phyloP scores from a whole-genome alignment of 1,140 invertebrate species.

The Drosophila ambigua region DNA sequence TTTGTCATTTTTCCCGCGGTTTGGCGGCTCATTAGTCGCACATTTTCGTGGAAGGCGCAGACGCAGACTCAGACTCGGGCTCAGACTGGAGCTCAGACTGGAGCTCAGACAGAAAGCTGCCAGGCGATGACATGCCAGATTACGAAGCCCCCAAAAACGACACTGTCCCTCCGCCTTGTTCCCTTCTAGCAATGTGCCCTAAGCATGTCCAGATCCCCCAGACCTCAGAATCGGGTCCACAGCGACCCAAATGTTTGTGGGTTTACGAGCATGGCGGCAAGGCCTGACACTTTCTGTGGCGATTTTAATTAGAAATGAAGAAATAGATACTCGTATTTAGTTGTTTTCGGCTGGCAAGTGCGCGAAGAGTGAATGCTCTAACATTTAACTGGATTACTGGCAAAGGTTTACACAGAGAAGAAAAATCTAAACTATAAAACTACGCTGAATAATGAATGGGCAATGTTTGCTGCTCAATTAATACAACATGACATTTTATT shows the following conservation, averaged over 20 bases:
- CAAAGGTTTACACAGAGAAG: no score
- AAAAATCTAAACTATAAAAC: no score
- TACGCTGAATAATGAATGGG: no score
- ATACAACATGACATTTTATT: no score
- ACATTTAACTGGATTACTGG: no score
- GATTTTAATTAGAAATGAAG: conserved; percentile 73
- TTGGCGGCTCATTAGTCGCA: conserved; percentile 80
- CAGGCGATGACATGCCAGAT: conserved; percentile 77
- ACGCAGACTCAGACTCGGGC: no score
- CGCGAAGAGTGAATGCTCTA: not conserved
- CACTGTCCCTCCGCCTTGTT: conserved; percentile 35
- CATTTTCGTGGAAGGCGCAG: conserved; percentile 73
- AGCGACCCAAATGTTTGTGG: conserved; percentile 64
- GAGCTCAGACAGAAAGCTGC: conserved; percentile 72
- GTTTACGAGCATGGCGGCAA: conserved; percentile 35
- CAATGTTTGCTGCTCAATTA: no score
- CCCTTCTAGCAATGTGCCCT: not conserved
- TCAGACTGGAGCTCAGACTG: no score
- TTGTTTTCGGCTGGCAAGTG: not conserved
- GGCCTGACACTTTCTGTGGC: conserved; percentile 77
- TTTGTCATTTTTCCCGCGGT: conserved; percentile 81
- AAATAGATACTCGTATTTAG: not conserved
- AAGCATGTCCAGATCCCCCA: conserved; percentile 14
- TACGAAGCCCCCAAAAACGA: conserved; percentile 55
- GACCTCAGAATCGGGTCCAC: conserved; percentile 20